Percentiles rank a stretch among this genome's conserved stretches.
phyloP scores from a whole-genome alignment of 2,888 invertebrate species.

The Periphyllus acericola region DNA sequence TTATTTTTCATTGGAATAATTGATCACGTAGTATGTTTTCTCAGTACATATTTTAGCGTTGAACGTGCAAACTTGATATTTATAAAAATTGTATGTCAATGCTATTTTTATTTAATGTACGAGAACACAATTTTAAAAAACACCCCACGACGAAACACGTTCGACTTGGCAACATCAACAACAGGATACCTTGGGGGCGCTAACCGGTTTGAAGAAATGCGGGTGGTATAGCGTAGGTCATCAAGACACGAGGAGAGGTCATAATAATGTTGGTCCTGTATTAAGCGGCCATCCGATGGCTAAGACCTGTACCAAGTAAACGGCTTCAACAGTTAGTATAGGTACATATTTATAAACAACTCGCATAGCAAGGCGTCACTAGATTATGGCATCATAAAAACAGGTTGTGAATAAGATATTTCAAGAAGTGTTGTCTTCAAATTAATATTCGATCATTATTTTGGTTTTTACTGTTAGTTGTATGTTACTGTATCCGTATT shows the following conservation, averaged over 20 bases:
- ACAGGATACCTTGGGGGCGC: not conserved
- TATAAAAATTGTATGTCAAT: not conserved
- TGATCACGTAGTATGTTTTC: not conserved
- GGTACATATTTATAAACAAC: not conserved
- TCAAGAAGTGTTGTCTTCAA: not conserved
- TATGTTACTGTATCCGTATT: no score
- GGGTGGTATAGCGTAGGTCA: slow-evolving; percentile 11
- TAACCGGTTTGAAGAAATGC: slow-evolving; percentile 18
- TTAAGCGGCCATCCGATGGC: slow-evolving; percentile 2
- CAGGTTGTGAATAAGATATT: slow-evolving; percentile 17
- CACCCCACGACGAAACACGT: not conserved
- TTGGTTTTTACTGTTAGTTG: slow-evolving; percentile 17
- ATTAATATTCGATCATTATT: slow-evolving; percentile 5
- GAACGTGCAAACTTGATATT: not conserved
- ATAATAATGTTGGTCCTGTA: slow-evolving; percentile 23
- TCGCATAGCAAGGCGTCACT: not conserved
- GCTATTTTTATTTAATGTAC: not conserved
- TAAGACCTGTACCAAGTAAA: slow-evolving; percentile 22
- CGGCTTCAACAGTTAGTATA: slow-evolving; percentile 17
- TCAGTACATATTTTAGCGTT: not conserved
- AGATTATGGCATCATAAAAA: not conserved
- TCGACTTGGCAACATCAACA: not conserved
- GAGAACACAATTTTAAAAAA: not conserved
- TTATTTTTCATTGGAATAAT: no score
- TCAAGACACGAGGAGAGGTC: slow-evolving; percentile 18